Evolutionary conservation across 30 jellyfish, hydroid and myxozoan genomes (phyloP).

Genomic region (Chironex yamaguchii): DNA sequence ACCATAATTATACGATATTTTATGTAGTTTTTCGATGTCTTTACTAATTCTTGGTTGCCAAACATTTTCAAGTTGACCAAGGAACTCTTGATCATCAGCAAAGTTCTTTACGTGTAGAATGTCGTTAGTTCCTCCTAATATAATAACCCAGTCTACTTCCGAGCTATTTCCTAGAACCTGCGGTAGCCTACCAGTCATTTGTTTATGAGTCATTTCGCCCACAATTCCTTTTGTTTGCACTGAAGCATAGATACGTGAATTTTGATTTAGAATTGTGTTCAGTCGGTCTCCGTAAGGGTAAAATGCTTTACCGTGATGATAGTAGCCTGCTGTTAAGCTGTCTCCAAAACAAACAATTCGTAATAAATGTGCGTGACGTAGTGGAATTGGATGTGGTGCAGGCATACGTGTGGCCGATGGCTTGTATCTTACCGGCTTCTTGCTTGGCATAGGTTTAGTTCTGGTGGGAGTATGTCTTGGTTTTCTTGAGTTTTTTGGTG

Average conservation of each 20-base stretch:
- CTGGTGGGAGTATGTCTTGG: conserved; percentile 10
- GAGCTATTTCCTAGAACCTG: conserved; percentile 89
- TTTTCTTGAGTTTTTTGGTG: conserved; percentile 2
- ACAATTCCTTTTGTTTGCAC: conserved; percentile 92
- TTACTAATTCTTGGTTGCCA: conserved; percentile 98
- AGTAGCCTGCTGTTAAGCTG: conserved; percentile 97
- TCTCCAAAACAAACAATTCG: conserved; percentile 95
- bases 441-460: neutral
- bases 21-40: conserved; percentile 91
- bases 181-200: conserved; percentile 92
- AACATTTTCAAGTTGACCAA: conserved; percentile 87
- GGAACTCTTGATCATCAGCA: conserved; percentile 96
- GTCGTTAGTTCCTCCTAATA: conserved; percentile 97
- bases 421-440: conserved; percentile 10
- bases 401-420: conserved; percentile 68
- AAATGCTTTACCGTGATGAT: conserved; percentile 89
- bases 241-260: conserved; percentile 59
- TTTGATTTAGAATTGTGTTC: conserved; percentile 36
- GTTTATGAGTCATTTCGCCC: conserved; percentile 99
- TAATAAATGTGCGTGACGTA: conserved; percentile 75
- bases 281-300: conserved; percentile 85
- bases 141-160: conserved; percentile 90
- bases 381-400: conserved; percentile 75
- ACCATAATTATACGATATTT: conserved; percentile 80
- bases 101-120: conserved; percentile 95